Evolutionary conservation across 2,113 vertebrate genomes (phyloP).

Genomic region (Myrmecophaga tridactyla): DNA sequence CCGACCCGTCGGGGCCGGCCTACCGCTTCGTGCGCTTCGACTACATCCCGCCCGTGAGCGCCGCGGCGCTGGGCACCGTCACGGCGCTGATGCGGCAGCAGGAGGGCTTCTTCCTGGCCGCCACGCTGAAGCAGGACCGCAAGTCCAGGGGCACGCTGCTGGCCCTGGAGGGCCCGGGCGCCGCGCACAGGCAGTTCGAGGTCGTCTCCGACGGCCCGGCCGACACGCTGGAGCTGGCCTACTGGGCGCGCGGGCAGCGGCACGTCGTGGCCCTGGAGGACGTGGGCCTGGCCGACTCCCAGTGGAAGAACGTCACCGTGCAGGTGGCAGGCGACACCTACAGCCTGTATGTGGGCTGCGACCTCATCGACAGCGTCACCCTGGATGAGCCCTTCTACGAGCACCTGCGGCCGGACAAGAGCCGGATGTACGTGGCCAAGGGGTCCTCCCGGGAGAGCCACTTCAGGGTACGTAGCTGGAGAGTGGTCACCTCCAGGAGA

Average conservation of each 20-base stretch:
- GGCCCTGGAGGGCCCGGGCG: slow-evolving; percentile 87
- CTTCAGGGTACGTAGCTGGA: slow-evolving; percentile 96
- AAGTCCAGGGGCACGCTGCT: slow-evolving; percentile 91
- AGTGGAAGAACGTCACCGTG: slow-evolving; percentile 97
- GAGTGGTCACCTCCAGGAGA: no score
- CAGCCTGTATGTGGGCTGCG: slow-evolving; percentile 93
- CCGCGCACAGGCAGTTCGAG: slow-evolving; percentile 90
- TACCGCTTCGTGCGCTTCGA: slow-evolving; percentile 98
- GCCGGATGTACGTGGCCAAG: slow-evolving; percentile 92
- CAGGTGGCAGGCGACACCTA: slow-evolving; percentile 92
- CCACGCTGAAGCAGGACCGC: slow-evolving; percentile 93
- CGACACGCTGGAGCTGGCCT: slow-evolving; percentile 95
- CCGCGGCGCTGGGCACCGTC: slow-evolving; percentile 87
- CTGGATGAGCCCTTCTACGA: slow-evolving; percentile 97
- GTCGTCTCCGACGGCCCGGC: slow-evolving; percentile 93
- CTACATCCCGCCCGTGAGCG: slow-evolving; percentile 90
- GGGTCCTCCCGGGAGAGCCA: slow-evolving; percentile 92
- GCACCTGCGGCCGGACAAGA: slow-evolving; percentile 86
- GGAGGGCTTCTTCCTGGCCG: slow-evolving; percentile 94
- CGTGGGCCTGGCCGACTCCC: slow-evolving; percentile 94
- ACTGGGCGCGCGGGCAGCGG: slow-evolving; percentile 90
- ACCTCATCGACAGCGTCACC: slow-evolving; percentile 92
- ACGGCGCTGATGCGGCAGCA: slow-evolving; percentile 84
- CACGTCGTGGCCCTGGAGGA: slow-evolving; percentile 94
- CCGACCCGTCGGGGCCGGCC: slow-evolving; percentile 86